Evolutionary conservation across 1,140 invertebrate species (phyloP).

Genomic region (Myzus persicae): DNA sequence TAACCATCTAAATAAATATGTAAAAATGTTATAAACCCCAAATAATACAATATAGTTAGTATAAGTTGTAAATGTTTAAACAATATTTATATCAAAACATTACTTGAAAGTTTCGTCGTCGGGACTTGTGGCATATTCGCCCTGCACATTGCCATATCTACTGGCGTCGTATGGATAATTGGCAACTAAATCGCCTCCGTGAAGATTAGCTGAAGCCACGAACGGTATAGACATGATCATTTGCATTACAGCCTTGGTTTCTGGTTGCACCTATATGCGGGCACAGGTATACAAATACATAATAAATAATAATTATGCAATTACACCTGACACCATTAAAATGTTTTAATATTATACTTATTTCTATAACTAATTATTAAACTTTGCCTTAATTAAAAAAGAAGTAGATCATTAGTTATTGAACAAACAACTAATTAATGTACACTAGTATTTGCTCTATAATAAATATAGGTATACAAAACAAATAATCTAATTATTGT

Average conservation of each 20-base stretch:
- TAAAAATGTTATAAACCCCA: not conserved
- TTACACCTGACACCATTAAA: constrained; percentile 8
- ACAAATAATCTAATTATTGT: not conserved
- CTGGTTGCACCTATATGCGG: constrained; percentile 73
- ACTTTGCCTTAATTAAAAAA: not conserved
- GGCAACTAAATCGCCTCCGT: constrained; percentile 91
- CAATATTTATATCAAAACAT: not conserved
- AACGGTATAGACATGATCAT: constrained; percentile 90
- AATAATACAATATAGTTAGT: not conserved
- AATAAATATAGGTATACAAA: not conserved
- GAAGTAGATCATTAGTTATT: not conserved
- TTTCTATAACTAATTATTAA: not conserved
- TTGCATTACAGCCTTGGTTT: constrained; percentile 89
- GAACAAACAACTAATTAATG: not conserved
- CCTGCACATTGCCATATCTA: constrained; percentile 50
- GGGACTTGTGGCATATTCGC: constrained; percentile 71
- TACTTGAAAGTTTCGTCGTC: constrained; percentile 84
- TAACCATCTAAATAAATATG: constrained; percentile 83
- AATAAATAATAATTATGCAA: constrained; percentile 63
- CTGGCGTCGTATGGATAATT: constrained; percentile 90
- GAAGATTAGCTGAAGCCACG: constrained; percentile 95
- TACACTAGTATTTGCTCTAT: not conserved
- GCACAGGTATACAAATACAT: constrained; percentile 65
- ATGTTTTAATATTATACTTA: constrained; percentile 47
- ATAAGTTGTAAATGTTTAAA: not conserved